A percentile compares a stretch with the other conserved stretches of the same genome.
Evolutionary conservation across 2,888 invertebrate species (phyloP).

Genomic region (Idaea straminata): DNA sequence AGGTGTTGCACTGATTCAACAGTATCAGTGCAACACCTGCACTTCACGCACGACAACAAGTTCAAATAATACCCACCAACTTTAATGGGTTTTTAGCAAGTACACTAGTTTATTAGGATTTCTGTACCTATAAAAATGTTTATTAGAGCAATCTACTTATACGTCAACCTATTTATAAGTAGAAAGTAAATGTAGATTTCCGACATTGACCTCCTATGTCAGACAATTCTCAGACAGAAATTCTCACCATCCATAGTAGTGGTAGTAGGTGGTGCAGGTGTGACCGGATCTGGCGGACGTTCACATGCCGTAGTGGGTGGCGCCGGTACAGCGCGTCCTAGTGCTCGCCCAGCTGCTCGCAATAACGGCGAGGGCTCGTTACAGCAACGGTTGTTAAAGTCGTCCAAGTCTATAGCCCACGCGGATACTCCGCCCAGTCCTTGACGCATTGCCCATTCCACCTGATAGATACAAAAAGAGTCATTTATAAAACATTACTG

Average conservation of each 20-base stretch:
- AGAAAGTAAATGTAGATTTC: no score
- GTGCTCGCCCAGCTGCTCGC: conserved; percentile 86
- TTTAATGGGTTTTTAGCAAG: no score
- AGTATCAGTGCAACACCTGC: no score
- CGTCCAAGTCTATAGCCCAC: conserved; percentile 94
- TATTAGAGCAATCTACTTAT: no score
- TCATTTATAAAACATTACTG: conserved; percentile 40
- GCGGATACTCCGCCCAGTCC: conserved; percentile 91
- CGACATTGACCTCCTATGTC: no score
- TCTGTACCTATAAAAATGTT: no score
- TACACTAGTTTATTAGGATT: no score
- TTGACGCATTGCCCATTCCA: conserved; percentile 85
- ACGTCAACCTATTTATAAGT: no score
- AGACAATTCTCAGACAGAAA: no score
- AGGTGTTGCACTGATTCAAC: neutral
- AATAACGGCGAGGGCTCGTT: conserved; percentile 88
- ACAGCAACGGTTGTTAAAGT: conserved; percentile 92
- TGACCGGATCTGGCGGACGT: conserved; percentile 85
- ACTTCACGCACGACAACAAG: no score
- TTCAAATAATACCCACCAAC: no score
- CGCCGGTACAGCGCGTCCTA: conserved; percentile 81
- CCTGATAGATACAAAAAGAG: conserved; percentile 57
- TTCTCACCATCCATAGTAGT: conserved; percentile 78
- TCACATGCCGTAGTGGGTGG: conserved; percentile 81
- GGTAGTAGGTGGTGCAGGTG: conserved; percentile 87